Conservation (phyloP, 1,140 invertebrate species). For the Matsumurasca onukii region DNA sequence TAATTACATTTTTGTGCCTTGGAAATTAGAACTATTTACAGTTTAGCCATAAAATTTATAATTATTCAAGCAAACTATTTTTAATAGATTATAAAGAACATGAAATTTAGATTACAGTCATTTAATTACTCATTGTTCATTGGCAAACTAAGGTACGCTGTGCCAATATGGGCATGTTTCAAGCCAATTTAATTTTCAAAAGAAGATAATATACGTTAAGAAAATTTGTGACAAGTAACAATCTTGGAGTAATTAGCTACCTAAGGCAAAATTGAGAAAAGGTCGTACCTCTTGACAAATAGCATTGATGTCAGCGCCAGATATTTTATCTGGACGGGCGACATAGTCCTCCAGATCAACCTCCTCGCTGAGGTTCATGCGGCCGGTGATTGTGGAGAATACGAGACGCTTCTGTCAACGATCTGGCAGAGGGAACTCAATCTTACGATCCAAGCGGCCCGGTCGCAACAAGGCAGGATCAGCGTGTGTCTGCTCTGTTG, state of each 20-base stretch:
- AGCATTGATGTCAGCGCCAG: slow-evolving; percentile 98
- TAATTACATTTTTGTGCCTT: no score
- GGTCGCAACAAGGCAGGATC: slow-evolving; percentile 97
- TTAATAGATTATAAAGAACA: slow-evolving; percentile 13
- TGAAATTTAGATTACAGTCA: neutral
- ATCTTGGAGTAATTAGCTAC: no score
- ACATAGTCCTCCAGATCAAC: slow-evolving; percentile 99
- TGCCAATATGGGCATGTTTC: no score
- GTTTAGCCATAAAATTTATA: slow-evolving; percentile 16
- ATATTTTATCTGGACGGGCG: slow-evolving; percentile 96
- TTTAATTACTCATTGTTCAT: no score
- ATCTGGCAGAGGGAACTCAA: slow-evolving; percentile 98
- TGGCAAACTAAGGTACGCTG: no score
- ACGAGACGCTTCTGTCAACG: slow-evolving; percentile 96
- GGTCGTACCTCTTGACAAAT: slow-evolving; percentile 99
- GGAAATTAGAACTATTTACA: no score
- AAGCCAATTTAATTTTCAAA: no score
- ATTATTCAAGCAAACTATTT: neutral
- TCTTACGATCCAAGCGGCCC: slow-evolving; percentile 97
- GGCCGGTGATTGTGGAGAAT: slow-evolving; percentile 96
- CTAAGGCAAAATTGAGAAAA: no score
- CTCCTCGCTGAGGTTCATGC: slow-evolving; percentile 99
- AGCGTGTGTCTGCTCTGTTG: slow-evolving; percentile 95
- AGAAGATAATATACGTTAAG: no score
- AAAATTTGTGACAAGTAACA: no score